Conservation (phyloP, 1,140 invertebrate species). For the Hydropsyche tenuis region DNA sequence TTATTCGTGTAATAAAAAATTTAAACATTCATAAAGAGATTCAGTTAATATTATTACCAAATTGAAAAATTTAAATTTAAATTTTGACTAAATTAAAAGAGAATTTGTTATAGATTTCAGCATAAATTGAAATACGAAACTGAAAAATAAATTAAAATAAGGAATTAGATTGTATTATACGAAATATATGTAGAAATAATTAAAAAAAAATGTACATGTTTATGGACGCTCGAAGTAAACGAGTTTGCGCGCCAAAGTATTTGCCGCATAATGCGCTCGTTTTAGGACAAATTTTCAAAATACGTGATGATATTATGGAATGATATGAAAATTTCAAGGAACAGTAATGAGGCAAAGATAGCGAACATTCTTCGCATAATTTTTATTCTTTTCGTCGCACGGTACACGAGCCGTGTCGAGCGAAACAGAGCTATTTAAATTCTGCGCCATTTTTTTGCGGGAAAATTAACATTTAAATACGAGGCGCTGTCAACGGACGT, state of each 20-base stretch:
- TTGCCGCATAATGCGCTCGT: conserved; percentile 16
- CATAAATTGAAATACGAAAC: too few species aligned
- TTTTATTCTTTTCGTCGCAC: conserved; percentile 7
- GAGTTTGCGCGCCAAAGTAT: conserved; percentile 9
- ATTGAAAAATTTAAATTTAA: too few species aligned
- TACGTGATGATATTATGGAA: conserved; percentile 25
- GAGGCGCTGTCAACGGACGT: conserved; percentile 9
- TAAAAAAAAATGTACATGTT: too few species aligned
- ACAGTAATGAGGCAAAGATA: conserved; percentile 25
- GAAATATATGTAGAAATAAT: too few species aligned
- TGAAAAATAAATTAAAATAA: too few species aligned
- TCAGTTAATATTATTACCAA: too few species aligned
- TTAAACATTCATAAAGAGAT: too few species aligned
- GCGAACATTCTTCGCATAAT: conserved; percentile 1
- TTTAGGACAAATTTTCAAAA: conserved; percentile 22
- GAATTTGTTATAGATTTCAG: too few species aligned
- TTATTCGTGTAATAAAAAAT: too few species aligned
- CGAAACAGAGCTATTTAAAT: background rate
- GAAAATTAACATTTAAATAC: conserved; percentile 40
- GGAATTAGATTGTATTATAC: too few species aligned
- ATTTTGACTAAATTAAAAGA: too few species aligned
- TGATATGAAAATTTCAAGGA: conserved; percentile 34
- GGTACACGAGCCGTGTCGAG: background rate
- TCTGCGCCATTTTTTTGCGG: conserved; percentile 14
- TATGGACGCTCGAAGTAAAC: too few species aligned